A percentile compares a stretch with the other conserved stretches of the same genome.
Evolutionary conservation across 2,113 vertebrate species (phyloP).

Genomic region (Myrmecobius fasciatus): DNA sequence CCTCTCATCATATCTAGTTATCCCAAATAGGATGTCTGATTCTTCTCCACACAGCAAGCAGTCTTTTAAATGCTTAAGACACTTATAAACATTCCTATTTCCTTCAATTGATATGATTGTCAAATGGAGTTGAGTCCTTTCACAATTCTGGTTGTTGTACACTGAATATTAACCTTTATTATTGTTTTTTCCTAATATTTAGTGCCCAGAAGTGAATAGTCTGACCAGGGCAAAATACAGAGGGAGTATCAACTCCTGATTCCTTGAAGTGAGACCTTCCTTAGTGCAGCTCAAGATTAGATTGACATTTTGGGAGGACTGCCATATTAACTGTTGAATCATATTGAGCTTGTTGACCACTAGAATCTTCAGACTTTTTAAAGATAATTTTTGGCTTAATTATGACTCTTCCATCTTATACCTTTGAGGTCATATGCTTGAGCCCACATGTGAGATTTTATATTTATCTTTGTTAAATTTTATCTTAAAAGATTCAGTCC

Average conservation of each 20-base stretch:
- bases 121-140: background rate
- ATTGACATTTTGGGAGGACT: background rate
- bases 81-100: background rate
- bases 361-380: background rate
- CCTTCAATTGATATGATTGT: background rate
- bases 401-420: background rate
- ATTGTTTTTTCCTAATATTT: background rate
- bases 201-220: background rate
- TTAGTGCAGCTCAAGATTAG: background rate
- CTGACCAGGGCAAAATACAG: background rate
- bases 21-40: background rate
- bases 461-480: background rate
- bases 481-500: background rate
- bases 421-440: background rate
- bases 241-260: background rate
- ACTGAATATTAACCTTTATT: background rate
- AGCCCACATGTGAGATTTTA: background rate
- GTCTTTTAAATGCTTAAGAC: background rate
- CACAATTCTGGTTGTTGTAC: background rate
- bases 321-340: background rate
- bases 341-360: background rate
- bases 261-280: background rate
- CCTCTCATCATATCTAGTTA: background rate
- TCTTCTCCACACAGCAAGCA: background rate
- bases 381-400: background rate